phyloP scores from a whole-genome alignment of 2,113 vertebrate species.

The Gobius niger region DNA sequence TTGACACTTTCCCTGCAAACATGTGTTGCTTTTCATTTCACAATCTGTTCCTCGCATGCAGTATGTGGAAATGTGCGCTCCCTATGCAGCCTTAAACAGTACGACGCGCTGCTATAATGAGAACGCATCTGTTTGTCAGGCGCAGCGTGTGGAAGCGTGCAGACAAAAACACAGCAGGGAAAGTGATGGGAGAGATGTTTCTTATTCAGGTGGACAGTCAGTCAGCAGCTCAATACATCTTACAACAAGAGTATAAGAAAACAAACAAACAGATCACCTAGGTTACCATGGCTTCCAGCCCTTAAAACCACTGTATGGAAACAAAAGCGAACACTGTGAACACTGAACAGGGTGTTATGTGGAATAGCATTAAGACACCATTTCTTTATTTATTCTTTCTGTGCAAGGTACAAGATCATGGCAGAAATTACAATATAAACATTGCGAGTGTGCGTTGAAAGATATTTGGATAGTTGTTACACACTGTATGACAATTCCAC shows the following conservation, averaged over 20 bases:
- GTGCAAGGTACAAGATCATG: conserved; percentile 64
- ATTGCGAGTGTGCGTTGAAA: conserved; percentile 48
- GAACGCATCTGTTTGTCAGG: conserved; percentile 20
- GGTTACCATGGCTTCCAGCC: conserved; percentile 32
- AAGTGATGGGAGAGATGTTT: conserved; percentile 54
- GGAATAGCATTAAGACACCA: conserved; percentile 41
- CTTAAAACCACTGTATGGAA: conserved; percentile 14
- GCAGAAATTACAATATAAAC: conserved; percentile 66
- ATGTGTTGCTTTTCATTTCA: conserved; percentile 2
- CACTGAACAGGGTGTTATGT: conserved; percentile 39
- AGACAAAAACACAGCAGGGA: conserved; percentile 31
- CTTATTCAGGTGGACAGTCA: conserved; percentile 65
- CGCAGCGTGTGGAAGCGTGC: conserved; percentile 15
- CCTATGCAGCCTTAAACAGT: conserved; percentile 4
- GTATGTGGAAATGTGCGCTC: not conserved
- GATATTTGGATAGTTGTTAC: conserved; percentile 25
- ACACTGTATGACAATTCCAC: conserved; percentile 48
- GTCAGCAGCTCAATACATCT: conserved; percentile 43
- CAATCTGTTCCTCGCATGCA: not conserved
- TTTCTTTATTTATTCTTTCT: conserved; percentile 44
- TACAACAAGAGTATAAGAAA: conserved; percentile 47
- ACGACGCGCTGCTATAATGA: conserved; percentile 4
- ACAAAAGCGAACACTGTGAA: conserved; percentile 39
- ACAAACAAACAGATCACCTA: conserved; percentile 43
- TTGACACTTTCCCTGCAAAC: not conserved